phyloP scores from a whole-genome alignment of 2,888 invertebrate genomes.

The Molorchus minor region DNA sequence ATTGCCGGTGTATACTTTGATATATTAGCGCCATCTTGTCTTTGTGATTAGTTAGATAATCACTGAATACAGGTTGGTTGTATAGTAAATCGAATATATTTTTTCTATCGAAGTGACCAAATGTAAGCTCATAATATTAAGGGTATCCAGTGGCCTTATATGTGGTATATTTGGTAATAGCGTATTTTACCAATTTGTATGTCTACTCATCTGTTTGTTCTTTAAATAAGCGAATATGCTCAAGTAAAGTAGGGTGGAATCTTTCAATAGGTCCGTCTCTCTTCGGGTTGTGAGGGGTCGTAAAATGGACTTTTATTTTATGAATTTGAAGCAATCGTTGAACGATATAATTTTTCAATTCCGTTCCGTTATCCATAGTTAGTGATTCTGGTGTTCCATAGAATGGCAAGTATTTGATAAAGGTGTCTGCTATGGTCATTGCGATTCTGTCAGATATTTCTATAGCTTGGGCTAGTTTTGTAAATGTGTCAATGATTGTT shows the following conservation, averaged over 20 bases:
- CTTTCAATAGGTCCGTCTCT: constrained; percentile 26
- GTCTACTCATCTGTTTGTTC: too few relatives aligned
- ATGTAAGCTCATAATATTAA: neutral
- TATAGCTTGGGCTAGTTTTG: constrained; percentile 23
- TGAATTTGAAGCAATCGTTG: constrained; percentile 24
- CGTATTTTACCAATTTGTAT: too few relatives aligned
- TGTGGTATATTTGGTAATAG: neutral
- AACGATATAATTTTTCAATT: constrained; percentile 27
- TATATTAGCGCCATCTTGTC: too few relatives aligned
- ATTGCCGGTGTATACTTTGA: too few relatives aligned
- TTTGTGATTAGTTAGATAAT: too few relatives aligned
- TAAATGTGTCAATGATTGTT: constrained; percentile 18
- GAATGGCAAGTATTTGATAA: constrained; percentile 24
- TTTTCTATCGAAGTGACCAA: too few relatives aligned
- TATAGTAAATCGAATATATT: too few relatives aligned
- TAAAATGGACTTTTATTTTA: constrained; percentile 32
- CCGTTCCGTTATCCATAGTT: constrained; percentile 22
- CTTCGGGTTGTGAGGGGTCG: constrained; percentile 22
- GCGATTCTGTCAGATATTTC: neutral
- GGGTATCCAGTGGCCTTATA: neutral
- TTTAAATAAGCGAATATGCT: neutral
- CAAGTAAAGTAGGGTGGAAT: constrained; percentile 6
- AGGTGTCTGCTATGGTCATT: constrained; percentile 11
- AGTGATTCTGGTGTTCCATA: constrained; percentile 19
- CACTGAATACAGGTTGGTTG: too few relatives aligned